Evolutionary conservation across 2,888 invertebrate species (phyloP).

Genomic region (Drosophila rubida): DNA sequence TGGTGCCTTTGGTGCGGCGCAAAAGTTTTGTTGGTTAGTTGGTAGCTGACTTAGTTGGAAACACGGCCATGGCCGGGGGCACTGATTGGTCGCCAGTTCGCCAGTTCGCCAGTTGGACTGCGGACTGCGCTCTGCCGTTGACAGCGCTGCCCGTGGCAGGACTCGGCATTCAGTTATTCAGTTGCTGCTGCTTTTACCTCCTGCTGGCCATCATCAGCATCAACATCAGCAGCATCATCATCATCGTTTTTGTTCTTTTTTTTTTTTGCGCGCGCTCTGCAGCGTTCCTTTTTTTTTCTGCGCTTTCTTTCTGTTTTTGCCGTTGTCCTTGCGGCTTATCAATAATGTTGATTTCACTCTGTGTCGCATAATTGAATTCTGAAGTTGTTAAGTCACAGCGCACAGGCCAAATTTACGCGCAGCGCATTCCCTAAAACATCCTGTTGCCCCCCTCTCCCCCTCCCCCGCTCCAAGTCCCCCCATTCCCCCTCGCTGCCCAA

Average conservation of each 20-base stretch:
- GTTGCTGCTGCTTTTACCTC: background rate
- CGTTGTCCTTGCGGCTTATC: conserved; percentile 82
- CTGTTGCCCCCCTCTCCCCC: background rate
- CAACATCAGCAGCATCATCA: background rate
- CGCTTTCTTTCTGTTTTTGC: conserved; percentile 25
- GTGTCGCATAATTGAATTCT: conserved; percentile 81
- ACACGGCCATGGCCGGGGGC: conserved; percentile 36
- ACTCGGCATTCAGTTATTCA: background rate
- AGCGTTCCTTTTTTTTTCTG: conserved; percentile 14
- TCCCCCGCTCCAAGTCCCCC: background rate
- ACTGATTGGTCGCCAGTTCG: conserved; percentile 54
- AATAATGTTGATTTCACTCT: conserved; percentile 81
- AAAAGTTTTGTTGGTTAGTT: conserved; percentile 71
- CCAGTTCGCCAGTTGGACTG: conserved; percentile 15
- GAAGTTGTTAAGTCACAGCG: conserved; percentile 80
- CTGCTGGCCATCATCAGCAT: conserved; percentile 16
- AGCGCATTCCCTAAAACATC: conserved; percentile 52
- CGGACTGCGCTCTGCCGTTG: conserved; percentile 16
- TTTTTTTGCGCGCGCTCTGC: conserved; percentile 6
- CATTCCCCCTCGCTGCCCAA: background rate
- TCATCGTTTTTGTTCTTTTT: conserved; percentile 1
- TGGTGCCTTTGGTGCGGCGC: too few relatives aligned
- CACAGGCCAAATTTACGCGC: conserved; percentile 74
- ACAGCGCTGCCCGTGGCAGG: conserved; percentile 13
- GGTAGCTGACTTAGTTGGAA: conserved; percentile 54